Evolutionary conservation across 2,113 vertebrate species (phyloP), one percentile per base, ranked within the genome.

Genomic region (Emberiza fucata): DNA sequence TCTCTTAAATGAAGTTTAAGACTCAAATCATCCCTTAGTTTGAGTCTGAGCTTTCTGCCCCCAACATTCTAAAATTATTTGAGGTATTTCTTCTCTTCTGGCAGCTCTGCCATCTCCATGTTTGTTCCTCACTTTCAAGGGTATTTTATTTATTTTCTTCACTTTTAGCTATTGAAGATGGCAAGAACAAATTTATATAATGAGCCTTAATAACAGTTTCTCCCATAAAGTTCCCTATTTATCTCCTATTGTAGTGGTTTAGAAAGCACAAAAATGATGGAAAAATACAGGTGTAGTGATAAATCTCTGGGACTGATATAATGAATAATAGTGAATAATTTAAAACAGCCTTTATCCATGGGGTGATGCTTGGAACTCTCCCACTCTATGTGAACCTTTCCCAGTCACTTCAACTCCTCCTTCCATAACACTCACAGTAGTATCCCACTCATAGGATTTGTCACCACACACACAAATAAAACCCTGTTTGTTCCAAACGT

Each of bases 81-180:
- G 47, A 87, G 72, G 91, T 95, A 56, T 66, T 97, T 96, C 86
- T 93, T 95, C 93, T 92, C 95, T 95, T 91, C 95, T 81, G 97
- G 88, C 22, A 47, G 95, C 92, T 68, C 44, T 87, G 81, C 96
- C 95, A 95, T 86, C 95, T 96, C 94, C 86, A 81, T 94, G 89
- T 96, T 97, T 94, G 94, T 83, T 90, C 95, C 75, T 84, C 83
- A 68, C 77, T 94, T 97, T 75, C 82, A 69, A 78, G 92, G 91
- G 54, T 91, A 93, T 75, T 97, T 91, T 94, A 95, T 96, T 97
- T 97, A 96, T 97, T 97, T 98, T 94, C 88, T 94, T 96, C 90
- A 91, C 96, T 97, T 98, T 87, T 65, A 97, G 97, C 94, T 98
- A 81, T 65, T 94, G 95, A 97, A 97, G 95, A 93, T 27, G 51